Evolutionary conservation across 2,888 invertebrate species (phyloP).

Genomic region (Limnephilus marmoratus): DNA sequence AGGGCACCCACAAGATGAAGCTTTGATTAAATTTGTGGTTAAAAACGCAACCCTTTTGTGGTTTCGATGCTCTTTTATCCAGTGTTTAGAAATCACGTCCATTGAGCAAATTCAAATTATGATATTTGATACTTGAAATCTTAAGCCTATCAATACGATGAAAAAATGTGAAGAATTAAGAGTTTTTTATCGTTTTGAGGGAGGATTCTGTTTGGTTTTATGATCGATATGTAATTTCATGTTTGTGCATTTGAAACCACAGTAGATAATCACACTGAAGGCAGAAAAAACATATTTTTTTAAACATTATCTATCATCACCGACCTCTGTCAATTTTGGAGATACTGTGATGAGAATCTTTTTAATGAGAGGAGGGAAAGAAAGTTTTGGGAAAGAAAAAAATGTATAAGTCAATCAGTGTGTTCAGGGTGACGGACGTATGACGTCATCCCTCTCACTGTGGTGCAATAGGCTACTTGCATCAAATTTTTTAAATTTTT

Average conservation of each 20-base stretch:
- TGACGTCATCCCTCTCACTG: no score
- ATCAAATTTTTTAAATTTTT: no score
- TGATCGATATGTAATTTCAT: not conserved
- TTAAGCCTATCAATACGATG: not conserved
- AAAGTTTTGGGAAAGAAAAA: no score
- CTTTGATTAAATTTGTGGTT: not conserved
- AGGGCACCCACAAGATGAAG: conserved; percentile 4
- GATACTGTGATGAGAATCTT: no score
- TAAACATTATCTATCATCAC: no score
- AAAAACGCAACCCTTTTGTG: not conserved
- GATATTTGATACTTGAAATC: not conserved
- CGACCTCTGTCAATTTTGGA: no score
- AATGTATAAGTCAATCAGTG: no score
- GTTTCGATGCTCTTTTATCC: not conserved
- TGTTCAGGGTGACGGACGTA: no score
- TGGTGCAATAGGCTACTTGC: no score
- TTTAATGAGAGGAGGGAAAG: no score
- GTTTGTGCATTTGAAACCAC: not conserved
- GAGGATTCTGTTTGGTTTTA: not conserved
- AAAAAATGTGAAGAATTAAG: not conserved
- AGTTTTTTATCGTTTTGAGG: not conserved
- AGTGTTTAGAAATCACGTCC: not conserved
- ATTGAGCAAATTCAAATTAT: not conserved
- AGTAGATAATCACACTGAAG: not conserved
- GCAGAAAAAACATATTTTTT: not conserved